A percentile compares a stretch with the other conserved stretches of the same genome.
Evolutionary conservation across 1,140 invertebrate species (phyloP).

Genomic region (Caerostris darwini): DNA sequence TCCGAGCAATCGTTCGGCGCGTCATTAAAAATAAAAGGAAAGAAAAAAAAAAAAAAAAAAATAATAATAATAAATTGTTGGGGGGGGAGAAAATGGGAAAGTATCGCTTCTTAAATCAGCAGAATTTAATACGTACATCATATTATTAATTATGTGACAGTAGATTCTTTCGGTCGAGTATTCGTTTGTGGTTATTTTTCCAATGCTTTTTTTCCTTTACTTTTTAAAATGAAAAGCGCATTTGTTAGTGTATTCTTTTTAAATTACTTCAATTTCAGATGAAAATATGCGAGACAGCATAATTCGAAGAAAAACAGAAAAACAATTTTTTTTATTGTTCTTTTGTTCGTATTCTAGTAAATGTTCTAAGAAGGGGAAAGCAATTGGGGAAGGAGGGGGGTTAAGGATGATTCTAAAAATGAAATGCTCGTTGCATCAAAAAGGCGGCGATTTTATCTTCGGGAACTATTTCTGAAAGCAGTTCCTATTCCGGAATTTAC

Average conservation of each 20-base stretch:
- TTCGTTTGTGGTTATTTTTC: not conserved
- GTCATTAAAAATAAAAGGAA: constrained; percentile 31
- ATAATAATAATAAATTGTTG: not conserved
- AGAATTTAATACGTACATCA: constrained; percentile 40
- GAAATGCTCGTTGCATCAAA: not conserved
- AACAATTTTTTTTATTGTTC: not conserved
- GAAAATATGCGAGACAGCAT: not conserved
- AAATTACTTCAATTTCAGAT: not conserved
- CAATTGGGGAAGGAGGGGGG: not conserved
- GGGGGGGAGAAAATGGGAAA: not conserved
- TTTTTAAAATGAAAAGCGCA: constrained; percentile 21
- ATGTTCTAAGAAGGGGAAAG: not conserved
- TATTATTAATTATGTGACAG: constrained; percentile 55
- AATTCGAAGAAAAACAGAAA: not conserved
- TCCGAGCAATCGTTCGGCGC: constrained; percentile 30
- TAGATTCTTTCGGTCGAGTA: not conserved
- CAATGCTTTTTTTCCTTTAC: not conserved
- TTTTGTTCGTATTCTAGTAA: constrained; percentile 2
- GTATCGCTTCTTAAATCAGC: constrained; percentile 50
- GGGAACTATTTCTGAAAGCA: not conserved
- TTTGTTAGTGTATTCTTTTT: not conserved
- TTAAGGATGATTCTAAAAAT: constrained; percentile 13
- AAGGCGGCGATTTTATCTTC: constrained; percentile 13
- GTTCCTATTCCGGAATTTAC: constrained; percentile 16
- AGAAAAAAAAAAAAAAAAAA: not conserved